Percentiles rank a stretch among this genome's conserved stretches.
Conservation (phyloP, 2,113 vertebrate genomes). For the Eretmochelys imbricata region DNA sequence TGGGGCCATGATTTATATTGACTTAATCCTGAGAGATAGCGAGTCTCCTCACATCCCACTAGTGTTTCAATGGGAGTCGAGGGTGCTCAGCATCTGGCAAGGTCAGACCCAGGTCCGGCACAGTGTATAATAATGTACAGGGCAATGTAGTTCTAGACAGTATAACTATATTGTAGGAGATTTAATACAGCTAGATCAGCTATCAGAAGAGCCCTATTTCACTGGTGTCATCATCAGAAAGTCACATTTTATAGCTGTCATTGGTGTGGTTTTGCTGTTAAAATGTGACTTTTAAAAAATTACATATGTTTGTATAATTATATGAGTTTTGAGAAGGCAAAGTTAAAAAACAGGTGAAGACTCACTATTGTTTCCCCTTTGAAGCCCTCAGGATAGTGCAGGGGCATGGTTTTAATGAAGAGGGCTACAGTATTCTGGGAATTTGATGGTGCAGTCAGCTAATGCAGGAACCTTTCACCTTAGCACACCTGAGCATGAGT, state of each 20-base stretch:
- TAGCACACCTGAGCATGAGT: background rate
- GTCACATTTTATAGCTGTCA: background rate
- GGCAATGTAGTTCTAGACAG: accelerated
- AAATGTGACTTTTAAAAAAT: background rate
- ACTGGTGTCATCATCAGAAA: background rate
- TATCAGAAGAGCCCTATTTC: constrained; percentile 36
- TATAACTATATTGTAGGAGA: background rate
- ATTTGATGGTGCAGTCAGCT: background rate
- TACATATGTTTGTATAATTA: background rate
- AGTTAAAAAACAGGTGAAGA: background rate
- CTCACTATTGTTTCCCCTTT: background rate
- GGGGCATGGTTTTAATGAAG: constrained; percentile 5
- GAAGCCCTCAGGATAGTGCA: background rate
- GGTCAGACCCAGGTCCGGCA: background rate
- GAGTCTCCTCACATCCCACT: background rate
- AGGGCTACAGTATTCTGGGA: background rate
- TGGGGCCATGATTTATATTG: background rate
- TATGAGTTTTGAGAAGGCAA: background rate
- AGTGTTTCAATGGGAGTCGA: background rate
- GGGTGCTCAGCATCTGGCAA: background rate
- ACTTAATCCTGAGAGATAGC: accelerated
- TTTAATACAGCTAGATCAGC: constrained; percentile 26
- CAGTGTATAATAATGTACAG: background rate
- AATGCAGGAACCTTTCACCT: constrained; percentile 29
- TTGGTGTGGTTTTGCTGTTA: background rate